Base-by-base conservation (phyloP, 2,113 vertebrate species). In the Cryptomyrus ogoouensis region DNA sequence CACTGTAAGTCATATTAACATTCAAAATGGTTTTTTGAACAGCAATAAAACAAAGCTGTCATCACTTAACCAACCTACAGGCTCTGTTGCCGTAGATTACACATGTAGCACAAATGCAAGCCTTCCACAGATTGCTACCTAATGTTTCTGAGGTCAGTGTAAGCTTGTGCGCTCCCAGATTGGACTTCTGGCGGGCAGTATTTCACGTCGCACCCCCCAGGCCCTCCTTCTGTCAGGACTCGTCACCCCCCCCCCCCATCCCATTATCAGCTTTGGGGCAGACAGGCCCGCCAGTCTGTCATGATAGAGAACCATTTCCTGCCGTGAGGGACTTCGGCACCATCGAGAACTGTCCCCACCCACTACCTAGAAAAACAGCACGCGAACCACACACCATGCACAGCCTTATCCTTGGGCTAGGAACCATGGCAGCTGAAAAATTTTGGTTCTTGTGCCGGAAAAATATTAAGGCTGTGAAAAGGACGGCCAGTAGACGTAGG, bases 241-340 rank as follows among this genome's bases (percentile, higher is more conserved):
- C 24, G 44, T 90, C 89, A 89, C 35, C 47, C 35, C 46, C 35
- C 9, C 31, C 88, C 49, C 88, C 66, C 88, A 15, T 49, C 84
- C 47, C 84, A 80, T 80, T 88, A 80, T 83, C 84, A 89, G 89
- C 90, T 88, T 31, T 56, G 90, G 90, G 90, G 44, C 84, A 84
- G 83, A 66, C 13, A 46, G 17, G 27, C 58, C 90, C 52, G 70
- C 42, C 46, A 46, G 88, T 88, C 91, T 90, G 83, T 42, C 88
- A 91, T 89, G 53, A 46, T 88, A 90, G n/a, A 50, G 89, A n/a
- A 39, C 50, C 87, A 83, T 39, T 88, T 90, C 90, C 90, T 88
- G 87, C 19, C 47, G 21, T 49, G 86, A 46, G 52, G 86, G 47
- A 89, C 89, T 91, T 91, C 90, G 50, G 83, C 89, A 44, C 90